A percentile compares a stretch with the other conserved stretches of the same genome.
phyloP scores from a whole-genome alignment of 2,113 vertebrate genomes.

The Eupsittula cactorum region DNA sequence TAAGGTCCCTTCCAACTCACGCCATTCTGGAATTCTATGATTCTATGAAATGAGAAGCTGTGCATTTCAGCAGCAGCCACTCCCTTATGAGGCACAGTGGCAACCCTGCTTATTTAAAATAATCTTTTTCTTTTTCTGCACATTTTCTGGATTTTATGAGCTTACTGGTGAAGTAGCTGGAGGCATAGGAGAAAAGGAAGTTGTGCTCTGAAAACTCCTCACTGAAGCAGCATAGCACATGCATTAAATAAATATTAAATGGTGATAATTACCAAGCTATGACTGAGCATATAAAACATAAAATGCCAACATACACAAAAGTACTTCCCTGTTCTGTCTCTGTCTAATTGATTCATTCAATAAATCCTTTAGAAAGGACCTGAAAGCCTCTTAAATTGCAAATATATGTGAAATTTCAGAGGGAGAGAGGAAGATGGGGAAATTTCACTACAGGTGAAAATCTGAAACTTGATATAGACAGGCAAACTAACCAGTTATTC shows the following conservation, averaged over 20 bases:
- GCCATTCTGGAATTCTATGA: background rate
- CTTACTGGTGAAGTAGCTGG: background rate
- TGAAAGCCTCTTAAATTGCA: background rate
- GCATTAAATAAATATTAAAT: background rate
- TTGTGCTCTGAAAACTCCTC: background rate
- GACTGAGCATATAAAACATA: background rate
- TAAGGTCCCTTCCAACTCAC: background rate
- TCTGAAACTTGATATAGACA: background rate
- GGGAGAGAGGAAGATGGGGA: background rate
- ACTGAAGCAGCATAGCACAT: background rate
- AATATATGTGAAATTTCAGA: background rate
- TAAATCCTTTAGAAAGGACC: background rate
- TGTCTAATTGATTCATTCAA: slow-evolving; percentile 11
- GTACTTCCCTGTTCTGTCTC: background rate
- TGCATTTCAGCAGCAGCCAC: background rate
- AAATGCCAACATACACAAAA: background rate
- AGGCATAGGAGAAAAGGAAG: background rate
- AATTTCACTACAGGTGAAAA: background rate
- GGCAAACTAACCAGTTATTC: background rate
- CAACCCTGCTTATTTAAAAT: background rate
- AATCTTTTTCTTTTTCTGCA: background rate
- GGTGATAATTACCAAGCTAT: background rate
- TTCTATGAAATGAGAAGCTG: background rate
- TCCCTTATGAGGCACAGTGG: background rate
- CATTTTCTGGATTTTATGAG: background rate